phyloP scores from a whole-genome alignment of 2,113 vertebrate genomes.

The Ia io region DNA sequence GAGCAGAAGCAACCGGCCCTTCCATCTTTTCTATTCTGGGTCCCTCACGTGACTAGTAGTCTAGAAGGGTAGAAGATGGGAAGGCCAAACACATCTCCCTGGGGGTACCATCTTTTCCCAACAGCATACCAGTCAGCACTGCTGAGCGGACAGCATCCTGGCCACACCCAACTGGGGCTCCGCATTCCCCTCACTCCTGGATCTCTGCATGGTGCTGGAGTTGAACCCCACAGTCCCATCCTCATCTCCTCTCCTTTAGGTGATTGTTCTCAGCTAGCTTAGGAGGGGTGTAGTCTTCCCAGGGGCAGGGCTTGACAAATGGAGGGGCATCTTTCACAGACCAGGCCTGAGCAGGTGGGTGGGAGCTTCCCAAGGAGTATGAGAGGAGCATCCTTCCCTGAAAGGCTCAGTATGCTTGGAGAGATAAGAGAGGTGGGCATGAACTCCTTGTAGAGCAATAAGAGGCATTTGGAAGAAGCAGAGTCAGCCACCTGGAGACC shows the following conservation, averaged over 20 bases:
- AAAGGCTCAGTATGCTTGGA: background rate
- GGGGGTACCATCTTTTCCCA: background rate
- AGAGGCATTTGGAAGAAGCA: background rate
- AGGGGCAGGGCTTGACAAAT: background rate
- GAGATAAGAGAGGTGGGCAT: background rate
- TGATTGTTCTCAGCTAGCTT: background rate
- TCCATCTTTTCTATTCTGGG: background rate
- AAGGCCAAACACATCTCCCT: rapidly evolving
- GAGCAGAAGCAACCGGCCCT: background rate
- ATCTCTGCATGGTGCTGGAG: background rate
- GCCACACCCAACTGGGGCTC: background rate
- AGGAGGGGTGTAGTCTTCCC: background rate
- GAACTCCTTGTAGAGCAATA: background rate
- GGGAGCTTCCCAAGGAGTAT: background rate
- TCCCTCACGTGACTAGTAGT: background rate
- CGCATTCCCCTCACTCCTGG: background rate
- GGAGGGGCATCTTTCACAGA: background rate
- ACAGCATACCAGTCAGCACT: constrained; percentile 1
- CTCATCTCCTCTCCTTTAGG: background rate
- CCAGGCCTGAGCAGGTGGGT: background rate
- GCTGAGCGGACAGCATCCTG: constrained; percentile 9
- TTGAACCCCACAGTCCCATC: too few species aligned
- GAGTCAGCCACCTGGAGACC: background rate
- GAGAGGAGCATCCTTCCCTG: background rate
- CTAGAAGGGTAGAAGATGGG: background rate